Percentiles rank a stretch among this genome's conserved stretches.
phyloP scores from a whole-genome alignment of 2,797 vertebrate genomes.

The Streptopelia turtur region DNA sequence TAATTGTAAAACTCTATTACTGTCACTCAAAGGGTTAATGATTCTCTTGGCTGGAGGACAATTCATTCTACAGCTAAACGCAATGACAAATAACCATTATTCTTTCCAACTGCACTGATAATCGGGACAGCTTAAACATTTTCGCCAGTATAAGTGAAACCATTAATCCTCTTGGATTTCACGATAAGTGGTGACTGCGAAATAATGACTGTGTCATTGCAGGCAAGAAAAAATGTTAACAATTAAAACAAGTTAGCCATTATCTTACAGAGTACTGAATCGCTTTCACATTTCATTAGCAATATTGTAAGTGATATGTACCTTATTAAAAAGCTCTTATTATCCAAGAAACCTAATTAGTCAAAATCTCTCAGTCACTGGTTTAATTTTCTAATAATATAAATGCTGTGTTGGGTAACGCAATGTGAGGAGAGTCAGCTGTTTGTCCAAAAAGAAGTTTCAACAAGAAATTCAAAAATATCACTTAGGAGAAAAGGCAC shows the following conservation, averaged over 20 bases:
- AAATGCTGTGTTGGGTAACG: slow-evolving; percentile 63
- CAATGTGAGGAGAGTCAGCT: slow-evolving; percentile 31
- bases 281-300: slow-evolving; percentile 90
- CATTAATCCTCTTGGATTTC: slow-evolving; percentile 99
- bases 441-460: slow-evolving; percentile 57
- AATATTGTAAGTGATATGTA: slow-evolving; percentile 88
- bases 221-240: slow-evolving; percentile 93
- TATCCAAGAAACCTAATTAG: slow-evolving; percentile 87
- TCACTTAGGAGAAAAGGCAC: background rate
- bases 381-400: slow-evolving; percentile 79
- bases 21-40: slow-evolving; percentile 88
- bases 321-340: slow-evolving; percentile 88
- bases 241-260: slow-evolving; percentile 98
- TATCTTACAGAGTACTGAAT: slow-evolving; percentile 85
- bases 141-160: slow-evolving; percentile 97
- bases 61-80: slow-evolving; percentile 92
- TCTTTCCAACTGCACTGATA: slow-evolving; percentile 98
- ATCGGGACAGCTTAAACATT: slow-evolving; percentile 99
- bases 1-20: slow-evolving; percentile 73
- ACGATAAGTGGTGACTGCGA: slow-evolving; percentile 96
- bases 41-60: slow-evolving; percentile 87
- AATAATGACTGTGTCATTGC: slow-evolving; percentile 98
- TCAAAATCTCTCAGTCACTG: slow-evolving; percentile 80
- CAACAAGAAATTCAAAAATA: background rate
- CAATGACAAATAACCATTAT: slow-evolving; percentile 99